Evolutionary conservation across 2,888 invertebrate species (phyloP).

Genomic region (Eupelmus urozonus): DNA sequence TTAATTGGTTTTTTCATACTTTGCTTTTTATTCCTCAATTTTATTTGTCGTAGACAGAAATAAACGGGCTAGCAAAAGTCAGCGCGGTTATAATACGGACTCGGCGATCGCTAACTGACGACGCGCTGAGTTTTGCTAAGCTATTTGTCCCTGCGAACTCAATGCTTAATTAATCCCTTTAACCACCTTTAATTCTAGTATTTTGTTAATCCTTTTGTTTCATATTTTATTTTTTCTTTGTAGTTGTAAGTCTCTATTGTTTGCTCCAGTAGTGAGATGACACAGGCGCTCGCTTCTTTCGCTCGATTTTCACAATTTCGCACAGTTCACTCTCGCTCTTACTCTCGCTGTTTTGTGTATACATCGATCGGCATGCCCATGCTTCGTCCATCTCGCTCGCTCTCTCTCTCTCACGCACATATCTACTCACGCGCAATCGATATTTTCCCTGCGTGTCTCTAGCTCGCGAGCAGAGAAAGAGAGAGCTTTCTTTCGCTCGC

Average conservation of each 20-base stretch:
- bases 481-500: slow-evolving; percentile 14
- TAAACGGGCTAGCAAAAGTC: background rate
- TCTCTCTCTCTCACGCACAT: background rate
- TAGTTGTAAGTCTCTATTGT: slow-evolving; percentile 12
- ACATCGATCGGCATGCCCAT: slow-evolving; percentile 31
- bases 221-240: slow-evolving; percentile 1
- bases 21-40: slow-evolving; percentile 11
- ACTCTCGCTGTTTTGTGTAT: slow-evolving; percentile 17
- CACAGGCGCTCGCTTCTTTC: background rate
- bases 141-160: background rate
- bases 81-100: background rate
- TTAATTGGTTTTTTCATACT: slow-evolving; percentile 14
- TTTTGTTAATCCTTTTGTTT: slow-evolving; percentile 4
- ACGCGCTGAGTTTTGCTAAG: background rate
- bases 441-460: slow-evolving; percentile 42
- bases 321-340: background rate
- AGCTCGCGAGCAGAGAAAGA: too few relatives aligned
- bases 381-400: slow-evolving; percentile 8
- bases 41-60: background rate
- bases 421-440: slow-evolving; percentile 16
- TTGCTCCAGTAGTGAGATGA: slow-evolving; percentile 26
- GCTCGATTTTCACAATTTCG: background rate
- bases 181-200: background rate
- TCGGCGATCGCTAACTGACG: too few relatives aligned
- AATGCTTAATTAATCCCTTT: slow-evolving; percentile 11